Evolutionary conservation across 2,888 invertebrate genomes (phyloP), one percentile per base, ranked within the genome.

Genomic region (Eulithis prunata): DNA sequence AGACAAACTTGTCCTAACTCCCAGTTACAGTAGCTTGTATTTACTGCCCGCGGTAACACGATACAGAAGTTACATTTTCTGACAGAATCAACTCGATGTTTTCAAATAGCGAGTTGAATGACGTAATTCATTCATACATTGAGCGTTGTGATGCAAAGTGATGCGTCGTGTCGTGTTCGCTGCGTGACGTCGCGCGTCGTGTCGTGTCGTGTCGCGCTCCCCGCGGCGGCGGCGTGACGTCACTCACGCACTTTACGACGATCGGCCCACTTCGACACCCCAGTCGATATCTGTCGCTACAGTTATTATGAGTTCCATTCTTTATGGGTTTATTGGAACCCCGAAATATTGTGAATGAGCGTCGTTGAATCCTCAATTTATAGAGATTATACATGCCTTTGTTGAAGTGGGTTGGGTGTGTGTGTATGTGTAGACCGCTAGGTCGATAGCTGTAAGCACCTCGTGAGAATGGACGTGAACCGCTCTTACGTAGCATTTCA

Each of bases 271-370:
- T 41, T 63, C 53, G 57, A 58, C 54, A 54, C 53, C 53, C 21
- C 36, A 21, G 38, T 14, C 56, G 64, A 64, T 59, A 55, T 52
- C 51, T 56, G 64, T 52, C 60, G 52, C 52, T 56, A 64, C 60
- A 38, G 55, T 60, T 56, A 21, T 21, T 21, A 64, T 64, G 56
- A 56, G 43, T 55, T 51, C 38, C 38, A 45, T 56, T 43, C 49
- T 60, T 56, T 60, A 60, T 45, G 49, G 56, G 36, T 36, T 58
- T 57, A 57, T 57, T 36, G 43, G 54, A 55, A 32, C n/a, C 21
- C 55, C n/a, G n/a, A 56, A 64, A 64, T 59, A 59, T 59, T 59
- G 59, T 59, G 59, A 64, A 64, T 51, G 38, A 14, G 43, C 55
- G 59, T 55, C 57, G 51, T 64, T 56, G 36, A 56, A 45, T 36